phyloP scores from a whole-genome alignment of 2,797 vertebrate genomes.

The Syngnathus acus region DNA sequence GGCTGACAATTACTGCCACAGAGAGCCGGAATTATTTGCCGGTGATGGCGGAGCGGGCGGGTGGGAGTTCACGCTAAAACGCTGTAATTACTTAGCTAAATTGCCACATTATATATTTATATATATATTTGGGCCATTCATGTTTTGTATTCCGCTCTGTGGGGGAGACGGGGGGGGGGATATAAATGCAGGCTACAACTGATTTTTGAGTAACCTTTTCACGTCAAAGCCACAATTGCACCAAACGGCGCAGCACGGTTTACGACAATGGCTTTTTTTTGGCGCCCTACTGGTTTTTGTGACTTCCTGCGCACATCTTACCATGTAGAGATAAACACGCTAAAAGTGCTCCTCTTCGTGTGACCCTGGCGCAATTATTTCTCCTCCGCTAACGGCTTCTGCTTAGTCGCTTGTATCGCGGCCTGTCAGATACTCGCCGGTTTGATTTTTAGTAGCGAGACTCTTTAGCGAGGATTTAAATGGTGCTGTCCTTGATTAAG shows the following conservation, averaged over 20 bases:
- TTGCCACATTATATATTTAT: constrained; percentile 72
- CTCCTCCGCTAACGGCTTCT: constrained; percentile 38
- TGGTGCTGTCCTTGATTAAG: constrained; percentile 67
- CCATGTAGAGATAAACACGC: too few species aligned
- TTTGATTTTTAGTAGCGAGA: constrained; percentile 62
- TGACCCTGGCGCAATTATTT: constrained; percentile 32
- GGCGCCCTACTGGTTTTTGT: neutral
- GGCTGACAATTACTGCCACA: constrained; percentile 79
- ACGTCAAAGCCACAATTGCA: constrained; percentile 59
- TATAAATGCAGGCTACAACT: constrained; percentile 49
- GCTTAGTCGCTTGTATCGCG: constrained; percentile 58
- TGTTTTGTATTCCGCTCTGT: constrained; percentile 51
- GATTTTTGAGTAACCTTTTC: constrained; percentile 61
- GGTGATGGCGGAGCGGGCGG: constrained; percentile 66
- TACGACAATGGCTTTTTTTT: neutral
- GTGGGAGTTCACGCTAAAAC: constrained; percentile 69
- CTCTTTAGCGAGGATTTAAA: constrained; percentile 62
- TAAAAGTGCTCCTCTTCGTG: neutral
- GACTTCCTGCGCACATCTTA: neutral
- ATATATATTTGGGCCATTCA: constrained; percentile 51
- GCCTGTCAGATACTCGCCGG: constrained; percentile 53
- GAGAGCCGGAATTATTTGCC: constrained; percentile 80
- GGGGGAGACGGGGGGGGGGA: constrained; percentile 12
- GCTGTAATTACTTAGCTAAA: constrained; percentile 80
- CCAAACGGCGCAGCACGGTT: neutral